A percentile compares a stretch with the other conserved stretches of the same genome.
phyloP scores from a whole-genome alignment of 1,140 invertebrate species.

The Heliconius melpomene region DNA sequence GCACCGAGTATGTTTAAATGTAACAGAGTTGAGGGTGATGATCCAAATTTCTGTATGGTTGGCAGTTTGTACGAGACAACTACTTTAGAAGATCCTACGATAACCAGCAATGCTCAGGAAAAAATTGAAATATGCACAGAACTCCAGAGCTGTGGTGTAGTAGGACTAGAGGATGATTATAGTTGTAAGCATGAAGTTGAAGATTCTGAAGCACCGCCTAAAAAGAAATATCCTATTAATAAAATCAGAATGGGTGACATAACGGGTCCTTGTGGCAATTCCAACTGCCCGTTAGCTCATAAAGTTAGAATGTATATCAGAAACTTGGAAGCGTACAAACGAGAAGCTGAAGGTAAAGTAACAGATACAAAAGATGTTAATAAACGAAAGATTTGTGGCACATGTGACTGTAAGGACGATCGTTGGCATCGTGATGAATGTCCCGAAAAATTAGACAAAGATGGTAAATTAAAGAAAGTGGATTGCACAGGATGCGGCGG shows the following conservation, averaged over 20 bases:
- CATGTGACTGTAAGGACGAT: conserved; percentile 73
- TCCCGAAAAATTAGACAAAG: conserved; percentile 46
- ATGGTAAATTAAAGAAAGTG: conserved; percentile 41
- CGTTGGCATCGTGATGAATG: conserved; percentile 66
- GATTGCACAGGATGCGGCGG: conserved; percentile 64
- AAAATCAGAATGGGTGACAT: conserved; percentile 77
- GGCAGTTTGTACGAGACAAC: conserved; percentile 73
- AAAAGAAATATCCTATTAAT: conserved; percentile 63
- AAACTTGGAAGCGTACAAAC: conserved; percentile 69
- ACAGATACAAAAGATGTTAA: conserved; percentile 47
- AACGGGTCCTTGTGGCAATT: conserved; percentile 70
- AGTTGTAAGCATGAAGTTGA: conserved; percentile 49
- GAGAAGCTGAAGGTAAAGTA: conserved; percentile 49
- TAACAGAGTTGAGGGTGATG: conserved; percentile 66
- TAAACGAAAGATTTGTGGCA: conserved; percentile 64
- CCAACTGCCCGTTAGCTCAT: conserved; percentile 69
- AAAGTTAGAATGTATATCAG: conserved; percentile 72
- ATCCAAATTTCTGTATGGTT: conserved; percentile 73
- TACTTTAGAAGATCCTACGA: conserved; percentile 68
- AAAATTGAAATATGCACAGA: conserved; percentile 73
- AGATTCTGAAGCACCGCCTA: conserved; percentile 34
- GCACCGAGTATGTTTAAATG: conserved; percentile 73
- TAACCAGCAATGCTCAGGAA: conserved; percentile 50
- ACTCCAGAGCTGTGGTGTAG: conserved; percentile 61
- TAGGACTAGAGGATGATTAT: conserved; percentile 39